Conservation (phyloP, 2,888 invertebrate genomes). For the Anoncus sp. region DNA sequence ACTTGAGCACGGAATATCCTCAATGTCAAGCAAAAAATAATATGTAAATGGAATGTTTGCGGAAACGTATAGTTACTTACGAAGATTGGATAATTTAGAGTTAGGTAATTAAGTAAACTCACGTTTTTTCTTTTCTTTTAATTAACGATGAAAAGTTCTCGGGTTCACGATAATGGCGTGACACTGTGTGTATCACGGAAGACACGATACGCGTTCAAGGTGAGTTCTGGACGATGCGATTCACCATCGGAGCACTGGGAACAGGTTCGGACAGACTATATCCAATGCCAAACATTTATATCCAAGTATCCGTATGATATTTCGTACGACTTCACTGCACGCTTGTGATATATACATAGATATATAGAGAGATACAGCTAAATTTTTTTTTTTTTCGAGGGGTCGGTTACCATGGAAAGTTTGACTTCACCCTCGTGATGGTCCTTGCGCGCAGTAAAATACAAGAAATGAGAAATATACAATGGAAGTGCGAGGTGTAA, state of each 20-base stretch:
- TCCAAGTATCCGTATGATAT: slow-evolving; percentile 9
- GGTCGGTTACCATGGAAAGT: slow-evolving; percentile 77
- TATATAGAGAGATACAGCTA: background rate
- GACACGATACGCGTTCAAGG: background rate
- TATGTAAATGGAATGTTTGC: too few relatives aligned
- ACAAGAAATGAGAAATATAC: slow-evolving; percentile 27
- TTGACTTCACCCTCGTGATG: slow-evolving; percentile 63
- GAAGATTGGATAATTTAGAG: background rate
- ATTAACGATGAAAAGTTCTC: background rate
- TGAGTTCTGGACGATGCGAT: background rate
- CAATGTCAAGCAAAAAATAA: background rate
- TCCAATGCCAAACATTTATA: background rate
- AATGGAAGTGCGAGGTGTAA: background rate
- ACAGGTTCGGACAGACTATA: background rate
- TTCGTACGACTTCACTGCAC: too few relatives aligned
- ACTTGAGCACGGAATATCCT: too few relatives aligned
- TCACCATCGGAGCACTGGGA: background rate
- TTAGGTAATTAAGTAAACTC: too few relatives aligned
- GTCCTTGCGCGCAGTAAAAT: slow-evolving; percentile 33
- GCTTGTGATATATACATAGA: too few relatives aligned
- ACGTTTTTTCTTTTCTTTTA: too few relatives aligned
- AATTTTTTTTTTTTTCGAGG: slow-evolving; percentile 18
- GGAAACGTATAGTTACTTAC: background rate
- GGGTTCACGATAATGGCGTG: background rate
- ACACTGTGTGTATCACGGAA: background rate